phyloP scores from a whole-genome alignment of 64 coral and sea anemone species.

The Orbicella faveolata region DNA sequence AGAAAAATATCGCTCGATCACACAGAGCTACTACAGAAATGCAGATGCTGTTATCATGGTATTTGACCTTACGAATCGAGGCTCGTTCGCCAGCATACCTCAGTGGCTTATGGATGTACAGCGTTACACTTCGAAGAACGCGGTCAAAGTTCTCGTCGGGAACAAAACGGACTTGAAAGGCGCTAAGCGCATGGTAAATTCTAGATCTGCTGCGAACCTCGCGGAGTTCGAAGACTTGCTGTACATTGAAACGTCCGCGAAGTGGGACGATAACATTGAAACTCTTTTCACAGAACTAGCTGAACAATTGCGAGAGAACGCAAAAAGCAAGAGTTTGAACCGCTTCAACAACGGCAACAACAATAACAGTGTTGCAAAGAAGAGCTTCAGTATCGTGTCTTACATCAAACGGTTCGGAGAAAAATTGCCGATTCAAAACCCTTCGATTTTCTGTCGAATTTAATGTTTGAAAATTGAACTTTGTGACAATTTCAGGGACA shows the following conservation, averaged over 20 bases:
- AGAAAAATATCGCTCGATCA: conserved; percentile 88
- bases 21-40: conserved; percentile 93
- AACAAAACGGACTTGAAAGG: conserved; percentile 99
- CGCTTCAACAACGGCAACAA: conserved; percentile 23
- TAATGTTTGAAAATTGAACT: conserved; percentile 2
- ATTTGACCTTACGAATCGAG: conserved; percentile 94
- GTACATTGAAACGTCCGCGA: conserved; percentile 95
- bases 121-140: conserved; percentile 74
- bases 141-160: conserved; percentile 88
- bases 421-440: conserved; percentile 60
- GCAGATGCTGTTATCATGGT: conserved; percentile 98
- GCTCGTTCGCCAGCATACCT: conserved; percentile 92
- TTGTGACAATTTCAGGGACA: background rate
- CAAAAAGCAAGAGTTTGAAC: conserved; percentile 58
- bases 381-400: conserved; percentile 42
- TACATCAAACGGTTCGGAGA: conserved; percentile 66
- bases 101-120: conserved; percentile 94
- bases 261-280: conserved; percentile 96
- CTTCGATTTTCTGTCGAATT: conserved; percentile 54
- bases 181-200: conserved; percentile 75
- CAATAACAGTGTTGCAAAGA: conserved; percentile 41
- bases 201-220: conserved; percentile 87
- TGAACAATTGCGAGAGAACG: conserved; percentile 89
- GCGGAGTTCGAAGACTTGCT: conserved; percentile 98
- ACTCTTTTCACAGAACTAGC: conserved; percentile 85